These are phyloP conservation scores for Mus minutoides DNA, from an alignment of 2,797 vertebrate species.

Conservation along the genomic window DNA sequence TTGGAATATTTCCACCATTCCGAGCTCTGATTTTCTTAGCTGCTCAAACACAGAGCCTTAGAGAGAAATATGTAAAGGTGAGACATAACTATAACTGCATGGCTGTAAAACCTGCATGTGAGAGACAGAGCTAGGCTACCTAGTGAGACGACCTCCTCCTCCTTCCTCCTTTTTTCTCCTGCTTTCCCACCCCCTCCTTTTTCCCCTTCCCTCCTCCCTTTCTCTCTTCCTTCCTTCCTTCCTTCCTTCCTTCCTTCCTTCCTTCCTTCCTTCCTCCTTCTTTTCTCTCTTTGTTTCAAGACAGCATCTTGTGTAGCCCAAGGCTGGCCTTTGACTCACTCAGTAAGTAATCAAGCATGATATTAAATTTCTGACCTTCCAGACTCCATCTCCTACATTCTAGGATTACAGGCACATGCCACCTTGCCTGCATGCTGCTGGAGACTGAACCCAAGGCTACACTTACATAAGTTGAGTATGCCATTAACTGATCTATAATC, in stretches of 20 bases:
- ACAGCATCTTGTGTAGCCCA: background rate
- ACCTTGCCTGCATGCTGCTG: background rate
- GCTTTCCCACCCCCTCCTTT: too few relatives aligned
- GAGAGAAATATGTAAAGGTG: background rate
- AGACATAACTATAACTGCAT: background rate
- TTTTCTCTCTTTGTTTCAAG: background rate
- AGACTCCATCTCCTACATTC: background rate
- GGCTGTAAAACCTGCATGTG: background rate
- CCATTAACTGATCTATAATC: background rate
- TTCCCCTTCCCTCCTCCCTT: fast-evolving
- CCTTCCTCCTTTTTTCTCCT: background rate
- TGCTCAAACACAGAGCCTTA: background rate
- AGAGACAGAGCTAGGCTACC: background rate
- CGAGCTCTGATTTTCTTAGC: background rate
- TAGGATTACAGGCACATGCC: background rate
- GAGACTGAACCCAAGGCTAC: background rate
- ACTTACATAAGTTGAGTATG: background rate
- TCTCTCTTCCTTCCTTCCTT: fast-evolving
- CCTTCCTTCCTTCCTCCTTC: too few relatives aligned
- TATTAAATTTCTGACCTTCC: background rate
- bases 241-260: too few relatives aligned
- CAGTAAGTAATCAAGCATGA: background rate
- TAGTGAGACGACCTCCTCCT: too few relatives aligned
- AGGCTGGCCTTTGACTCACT: background rate
- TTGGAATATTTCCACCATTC: background rate